Percentiles rank a stretch among this genome's conserved stretches.
Evolutionary conservation across 2,888 invertebrate genomes (phyloP).

Genomic region (Belgica antarctica): DNA sequence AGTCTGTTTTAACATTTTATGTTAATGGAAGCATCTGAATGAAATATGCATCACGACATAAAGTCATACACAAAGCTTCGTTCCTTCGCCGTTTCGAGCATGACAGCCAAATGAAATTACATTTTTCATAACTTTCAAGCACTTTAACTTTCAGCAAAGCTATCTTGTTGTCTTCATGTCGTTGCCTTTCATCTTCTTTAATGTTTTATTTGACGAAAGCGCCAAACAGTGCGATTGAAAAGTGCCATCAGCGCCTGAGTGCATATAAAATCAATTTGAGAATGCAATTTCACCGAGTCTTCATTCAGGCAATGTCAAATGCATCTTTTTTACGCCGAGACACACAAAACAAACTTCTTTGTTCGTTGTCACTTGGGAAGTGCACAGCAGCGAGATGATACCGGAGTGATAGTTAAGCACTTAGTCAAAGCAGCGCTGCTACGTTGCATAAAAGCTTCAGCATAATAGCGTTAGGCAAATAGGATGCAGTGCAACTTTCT

Average conservation of each 20-base stretch:
- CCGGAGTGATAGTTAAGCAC: conserved; percentile 29
- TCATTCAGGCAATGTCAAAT: not conserved
- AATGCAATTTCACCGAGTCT: not conserved
- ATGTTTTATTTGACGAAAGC: not conserved
- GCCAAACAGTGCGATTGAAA: too few relatives aligned
- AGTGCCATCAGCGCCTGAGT: conserved; percentile 3
- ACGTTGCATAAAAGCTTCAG: not conserved
- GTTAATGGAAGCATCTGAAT: conserved; percentile 17
- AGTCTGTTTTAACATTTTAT: conserved; percentile 33
- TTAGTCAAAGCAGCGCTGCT: conserved; percentile 29
- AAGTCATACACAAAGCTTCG: not conserved
- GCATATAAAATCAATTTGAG: conserved; percentile 10
- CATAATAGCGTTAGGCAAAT: not conserved
- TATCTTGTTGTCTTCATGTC: not conserved
- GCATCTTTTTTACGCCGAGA: not conserved
- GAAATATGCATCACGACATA: conserved; percentile 31
- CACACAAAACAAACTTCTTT: too few relatives aligned
- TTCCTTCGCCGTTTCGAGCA: not conserved
- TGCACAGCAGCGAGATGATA: not conserved
- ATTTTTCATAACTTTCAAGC: conserved; percentile 38
- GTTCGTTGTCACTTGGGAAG: not conserved
- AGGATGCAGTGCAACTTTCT: too few relatives aligned
- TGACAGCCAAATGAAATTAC: conserved; percentile 27
- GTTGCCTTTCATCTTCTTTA: not conserved
- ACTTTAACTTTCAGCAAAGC: not conserved